Percentiles rank a stretch among this genome's conserved stretches.
phyloP scores from a whole-genome alignment of 2,888 invertebrate species.

The Troides helena region DNA sequence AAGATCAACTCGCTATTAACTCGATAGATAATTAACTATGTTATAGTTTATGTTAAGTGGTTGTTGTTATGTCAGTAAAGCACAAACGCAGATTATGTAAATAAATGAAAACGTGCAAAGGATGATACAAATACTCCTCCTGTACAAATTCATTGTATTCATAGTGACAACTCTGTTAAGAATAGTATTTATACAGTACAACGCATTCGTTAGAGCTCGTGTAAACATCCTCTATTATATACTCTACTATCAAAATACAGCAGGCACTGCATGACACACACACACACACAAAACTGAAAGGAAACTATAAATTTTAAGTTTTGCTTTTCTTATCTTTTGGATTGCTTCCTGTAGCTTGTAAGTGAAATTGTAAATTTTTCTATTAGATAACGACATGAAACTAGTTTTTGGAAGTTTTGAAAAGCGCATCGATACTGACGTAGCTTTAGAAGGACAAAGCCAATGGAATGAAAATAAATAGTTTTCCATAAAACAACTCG shows the following conservation, averaged over 20 bases:
- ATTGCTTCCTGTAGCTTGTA: slow-evolving; percentile 35
- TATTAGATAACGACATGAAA: slow-evolving; percentile 35
- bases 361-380: slow-evolving; percentile 39
- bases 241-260: too few relatives aligned
- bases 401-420: slow-evolving; percentile 36
- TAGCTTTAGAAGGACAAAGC: slow-evolving; percentile 40
- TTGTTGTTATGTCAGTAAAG: too few relatives aligned
- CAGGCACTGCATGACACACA: too few relatives aligned
- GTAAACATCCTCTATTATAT: too few relatives aligned
- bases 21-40: too few relatives aligned
- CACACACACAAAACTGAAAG: too few relatives aligned
- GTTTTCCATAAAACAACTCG: slow-evolving; percentile 49
- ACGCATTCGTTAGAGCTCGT: too few relatives aligned
- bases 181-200: too few relatives aligned
- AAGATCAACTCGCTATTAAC: too few relatives aligned
- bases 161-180: background rate
- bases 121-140: background rate
- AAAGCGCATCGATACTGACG: slow-evolving; percentile 42
- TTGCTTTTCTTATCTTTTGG: slow-evolving; percentile 16
- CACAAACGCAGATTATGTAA: too few relatives aligned
- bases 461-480: slow-evolving; percentile 56
- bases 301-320: background rate
- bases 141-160: slow-evolving; percentile 18
- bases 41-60: too few relatives aligned
- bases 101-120: too few relatives aligned